Evolutionary conservation across 2,888 invertebrate species (phyloP), one percentile per base, ranked within the genome.

Genomic region (Brachycybe producta): DNA sequence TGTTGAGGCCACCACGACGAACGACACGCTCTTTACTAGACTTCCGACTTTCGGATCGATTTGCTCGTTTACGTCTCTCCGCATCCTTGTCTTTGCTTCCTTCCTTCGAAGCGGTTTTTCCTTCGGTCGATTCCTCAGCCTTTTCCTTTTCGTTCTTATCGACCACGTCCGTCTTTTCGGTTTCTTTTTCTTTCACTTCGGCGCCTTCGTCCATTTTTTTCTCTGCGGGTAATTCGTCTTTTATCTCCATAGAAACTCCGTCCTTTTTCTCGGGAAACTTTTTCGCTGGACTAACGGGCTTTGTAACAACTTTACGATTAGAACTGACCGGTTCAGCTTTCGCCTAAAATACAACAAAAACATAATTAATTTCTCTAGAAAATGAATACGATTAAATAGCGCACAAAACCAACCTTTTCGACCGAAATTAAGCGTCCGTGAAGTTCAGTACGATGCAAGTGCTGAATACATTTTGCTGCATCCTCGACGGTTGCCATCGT

Each of bases 371-470:
- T 45, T 48, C 17, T 13, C 21, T 7, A 34, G 7, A 5, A 47
- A 30, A 8, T 26, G 32, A n/a, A n/a, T n/a, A n/a, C n/a, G n/a
- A n/a, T n/a, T n/a, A n/a, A n/a, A n/a, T n/a, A n/a, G n/a, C n/a
- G 23, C 15, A n/a, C 11, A 19, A 52, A n/a, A n/a, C n/a, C 48
- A 59, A 70, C 92, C 70, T 86, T 84, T 67, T 94, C 94, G 45
- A 95, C 90, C 15, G 86, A 85, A 62, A 95, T 92, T 70, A 91
- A 86, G 54, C 87, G 82, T 2, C 94, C 94, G 66, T 94, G 91
- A 41, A 95, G 73, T 69, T 94, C 92, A 35, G 91, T 92, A 56
- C 85, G 78, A 66, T 94, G 88, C 49, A 95, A 73, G 65, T 88
- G 80, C 61, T 84, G 81, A 58, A 92, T 90, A 64, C 91, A 91